Evolutionary conservation across 2,113 vertebrate genomes (phyloP).

Genomic region (Sphaerodactylus townsendi): DNA sequence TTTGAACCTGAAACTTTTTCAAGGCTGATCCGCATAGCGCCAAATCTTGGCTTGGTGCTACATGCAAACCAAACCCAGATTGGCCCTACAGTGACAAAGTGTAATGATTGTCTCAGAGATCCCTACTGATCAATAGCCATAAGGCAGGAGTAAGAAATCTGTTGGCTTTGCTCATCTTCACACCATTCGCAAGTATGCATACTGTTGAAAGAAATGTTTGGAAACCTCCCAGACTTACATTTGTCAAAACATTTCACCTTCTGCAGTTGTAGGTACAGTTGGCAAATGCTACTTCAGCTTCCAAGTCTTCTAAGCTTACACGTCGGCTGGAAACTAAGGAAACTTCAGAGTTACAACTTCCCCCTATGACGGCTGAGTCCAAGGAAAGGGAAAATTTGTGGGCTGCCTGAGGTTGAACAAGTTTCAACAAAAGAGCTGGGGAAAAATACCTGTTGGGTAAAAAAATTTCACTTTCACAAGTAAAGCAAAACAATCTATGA

Average conservation of each 20-base stretch:
- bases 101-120: not conserved
- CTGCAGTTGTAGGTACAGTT: conserved; percentile 13
- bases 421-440: no score
- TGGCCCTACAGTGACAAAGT: conserved; percentile 16
- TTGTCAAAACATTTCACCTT: conserved; percentile 3
- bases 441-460: not conserved
- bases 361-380: not conserved
- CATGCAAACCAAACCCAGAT: not conserved
- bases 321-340: not conserved
- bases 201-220: conserved; percentile 2
- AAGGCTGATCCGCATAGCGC: not conserved
- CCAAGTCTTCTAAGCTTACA: not conserved
- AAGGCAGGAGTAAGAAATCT: conserved; percentile 10
- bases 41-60: not conserved
- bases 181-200: conserved; percentile 12
- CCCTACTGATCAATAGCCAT: conserved; percentile 38
- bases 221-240: conserved; percentile 14
- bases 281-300: not conserved
- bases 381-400: not conserved
- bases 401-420: no score
- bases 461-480: not conserved
- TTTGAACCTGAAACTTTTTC: not conserved
- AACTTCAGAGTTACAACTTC: not conserved
- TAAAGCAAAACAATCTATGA: not conserved
- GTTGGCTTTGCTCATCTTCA: conserved; percentile 25